Base-by-base conservation (phyloP, 2,797 vertebrate species). In the Girardinus metallicus region DNA sequence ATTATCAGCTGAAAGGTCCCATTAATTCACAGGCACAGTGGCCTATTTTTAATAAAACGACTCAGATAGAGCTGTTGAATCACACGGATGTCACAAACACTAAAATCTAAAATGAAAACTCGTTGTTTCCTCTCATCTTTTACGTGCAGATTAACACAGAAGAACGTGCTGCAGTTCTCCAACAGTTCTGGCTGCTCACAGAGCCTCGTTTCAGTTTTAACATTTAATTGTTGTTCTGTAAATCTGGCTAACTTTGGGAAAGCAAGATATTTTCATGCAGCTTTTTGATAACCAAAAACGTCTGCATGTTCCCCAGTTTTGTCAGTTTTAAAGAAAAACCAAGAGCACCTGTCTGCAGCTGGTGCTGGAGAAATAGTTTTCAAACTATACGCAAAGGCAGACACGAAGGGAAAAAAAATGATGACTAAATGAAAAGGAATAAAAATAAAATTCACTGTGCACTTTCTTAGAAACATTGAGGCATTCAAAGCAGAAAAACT, bases 1-100 rank as follows among this genome's bases (percentile, higher is more conserved):
- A 85, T 85, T 86, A 82, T 76, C 71, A 76, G 82, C 73, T 79
- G 57, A 87, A 88, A 81, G 34, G 77, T 76, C 85, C 76, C 57
- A 85, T 86, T 71, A 84, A 49, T 12, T 60, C 43, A 26, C 39
- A 46, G 47, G 79, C 74, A 68, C 74, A 41, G 46, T 55, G 51
- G 21, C 74, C 82, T 86, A 74, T 83, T 86, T 80, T 81, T 75
- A 44, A 55, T 53, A 53, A 74, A 68, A 77, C 36, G 68, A 75
- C 7, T 36, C 1, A 36, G 34, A 77, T 1, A 44, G 12, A 75
- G 49, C 70, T 53, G 74, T 53, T 72, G 79, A 49, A 55, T 47
- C 16, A 60, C 47, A 57, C 1, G 3, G 34, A 5, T 12, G 16
- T 16, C 55, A 73, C 3, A 2, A 34, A 64, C 60, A 46, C 11